Base-by-base conservation (phyloP, 2,113 vertebrate species). In the Archilochus colubris region DNA sequence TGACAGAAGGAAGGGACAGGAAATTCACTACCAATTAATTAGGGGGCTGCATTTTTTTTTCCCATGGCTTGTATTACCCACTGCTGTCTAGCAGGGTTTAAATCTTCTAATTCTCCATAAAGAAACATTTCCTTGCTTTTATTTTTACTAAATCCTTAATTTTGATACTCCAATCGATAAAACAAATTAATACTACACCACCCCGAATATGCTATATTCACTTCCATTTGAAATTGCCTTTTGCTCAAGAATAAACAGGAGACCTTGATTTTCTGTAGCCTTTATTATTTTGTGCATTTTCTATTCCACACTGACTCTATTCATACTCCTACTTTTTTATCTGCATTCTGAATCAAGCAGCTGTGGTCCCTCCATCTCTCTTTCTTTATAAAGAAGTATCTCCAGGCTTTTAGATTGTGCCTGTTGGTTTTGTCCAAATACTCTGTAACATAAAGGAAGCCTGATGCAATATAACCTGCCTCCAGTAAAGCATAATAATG, bases 201-300 rank as follows among this genome's bases (percentile, higher is more conserved):
- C 61, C 88, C 75, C 80, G 79, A 50, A 76, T 89, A 72, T 33
- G 62, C 78, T 76, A 57, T 88, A 93, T 95, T 80, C 82, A 82
- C 59, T 89, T 83, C 22, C 43, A 93, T 93, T 94, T 94, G 69
- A 91, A 80, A 86, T 88, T 87, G 16, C 38, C 55, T 86, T 91
- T 82, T 94, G 51, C 43, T 91, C 31, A 53, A 89, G 85, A 93
- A 67, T 66, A 95, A 94, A 86, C 50, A 91, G 59, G 28, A 88
- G 79, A 91, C 94, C 84, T 93, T 94, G 89, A 83, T 95, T 95
- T 94, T 89, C 93, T 87, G 13, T 66, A 70, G 57, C 67, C 38
- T 81, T 84, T 84, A 72, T 91, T 93, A 77, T 88, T 95, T 94
- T 80, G 33, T 86, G 68, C 57, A 51, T 85, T 48, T 91, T 69